phyloP scores from a whole-genome alignment of 1,140 invertebrate species.

The Drosophila navojoa region DNA sequence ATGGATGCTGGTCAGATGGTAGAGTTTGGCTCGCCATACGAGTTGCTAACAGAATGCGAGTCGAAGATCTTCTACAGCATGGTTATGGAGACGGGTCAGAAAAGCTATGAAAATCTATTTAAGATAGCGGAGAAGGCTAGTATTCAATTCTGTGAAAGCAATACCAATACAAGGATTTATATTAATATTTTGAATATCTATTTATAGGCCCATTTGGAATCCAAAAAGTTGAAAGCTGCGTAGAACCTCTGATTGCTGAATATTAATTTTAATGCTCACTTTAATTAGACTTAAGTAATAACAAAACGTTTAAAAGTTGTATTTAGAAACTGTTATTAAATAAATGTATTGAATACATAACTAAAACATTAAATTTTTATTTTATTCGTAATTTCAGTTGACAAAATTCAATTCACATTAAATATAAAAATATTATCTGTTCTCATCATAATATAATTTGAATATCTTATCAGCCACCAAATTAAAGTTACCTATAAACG shows the following conservation, averaged over 20 bases:
- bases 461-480: background rate
- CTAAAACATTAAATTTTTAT: no score
- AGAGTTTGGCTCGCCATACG: slow-evolving; percentile 85
- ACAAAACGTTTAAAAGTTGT: no score
- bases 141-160: background rate
- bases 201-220: slow-evolving; percentile 45
- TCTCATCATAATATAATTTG: background rate
- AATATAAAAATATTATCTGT: background rate
- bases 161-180: background rate
- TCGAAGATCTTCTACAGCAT: slow-evolving; percentile 86
- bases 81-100: slow-evolving; percentile 87
- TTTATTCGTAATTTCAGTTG: no score
- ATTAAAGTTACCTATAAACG: background rate
- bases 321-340: no score
- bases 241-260: slow-evolving; percentile 7
- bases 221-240: slow-evolving; percentile 45
- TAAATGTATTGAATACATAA: no score
- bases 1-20: slow-evolving; percentile 63
- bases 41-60: slow-evolving; percentile 84
- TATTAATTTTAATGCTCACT: background rate
- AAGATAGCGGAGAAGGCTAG: slow-evolving; percentile 86
- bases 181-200: background rate
- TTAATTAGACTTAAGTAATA: background rate
- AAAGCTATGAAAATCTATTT: slow-evolving; percentile 85
- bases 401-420: no score